phyloP scores from a whole-genome alignment of 2,888 invertebrate species.

The Pegoplata infirma region DNA sequence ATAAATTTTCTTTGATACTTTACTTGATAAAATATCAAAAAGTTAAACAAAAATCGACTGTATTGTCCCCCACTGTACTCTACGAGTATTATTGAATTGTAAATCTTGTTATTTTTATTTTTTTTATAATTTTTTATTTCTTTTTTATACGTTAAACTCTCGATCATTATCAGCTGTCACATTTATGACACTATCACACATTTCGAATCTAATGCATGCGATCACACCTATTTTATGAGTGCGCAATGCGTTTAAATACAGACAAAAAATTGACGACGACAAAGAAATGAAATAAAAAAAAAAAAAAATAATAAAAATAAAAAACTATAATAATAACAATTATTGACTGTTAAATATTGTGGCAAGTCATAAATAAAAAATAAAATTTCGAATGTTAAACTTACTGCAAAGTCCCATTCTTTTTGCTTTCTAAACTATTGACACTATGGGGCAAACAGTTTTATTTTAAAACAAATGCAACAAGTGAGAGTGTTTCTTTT shows the following conservation, averaged over 20 bases:
- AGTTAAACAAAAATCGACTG: too few species aligned
- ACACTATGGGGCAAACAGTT: background rate
- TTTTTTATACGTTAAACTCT: constrained; percentile 36
- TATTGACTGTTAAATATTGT: constrained; percentile 59
- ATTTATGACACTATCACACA: constrained; percentile 73
- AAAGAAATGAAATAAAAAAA: too few species aligned
- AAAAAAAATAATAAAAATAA: constrained; percentile 25
- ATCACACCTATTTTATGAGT: constrained; percentile 48
- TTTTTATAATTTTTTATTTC: background rate
- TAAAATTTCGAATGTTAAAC: constrained; percentile 21
- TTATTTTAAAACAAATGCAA: too few species aligned
- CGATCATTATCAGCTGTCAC: constrained; percentile 74
- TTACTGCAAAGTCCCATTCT: background rate
- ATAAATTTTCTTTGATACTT: too few species aligned
- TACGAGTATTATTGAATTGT: background rate
- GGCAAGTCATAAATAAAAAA: constrained; percentile 49
- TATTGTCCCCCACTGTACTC: too few species aligned
- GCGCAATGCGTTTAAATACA: too few species aligned
- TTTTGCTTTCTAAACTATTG: background rate
- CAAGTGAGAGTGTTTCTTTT: too few species aligned
- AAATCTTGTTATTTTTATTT: background rate
- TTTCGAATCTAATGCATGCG: constrained; percentile 69
- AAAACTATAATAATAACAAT: constrained; percentile 52
- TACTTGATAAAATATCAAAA: too few species aligned
- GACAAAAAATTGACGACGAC: too few species aligned